Evolutionary conservation across 2,888 invertebrate genomes (phyloP).

Genomic region (Erebia aethiops): DNA sequence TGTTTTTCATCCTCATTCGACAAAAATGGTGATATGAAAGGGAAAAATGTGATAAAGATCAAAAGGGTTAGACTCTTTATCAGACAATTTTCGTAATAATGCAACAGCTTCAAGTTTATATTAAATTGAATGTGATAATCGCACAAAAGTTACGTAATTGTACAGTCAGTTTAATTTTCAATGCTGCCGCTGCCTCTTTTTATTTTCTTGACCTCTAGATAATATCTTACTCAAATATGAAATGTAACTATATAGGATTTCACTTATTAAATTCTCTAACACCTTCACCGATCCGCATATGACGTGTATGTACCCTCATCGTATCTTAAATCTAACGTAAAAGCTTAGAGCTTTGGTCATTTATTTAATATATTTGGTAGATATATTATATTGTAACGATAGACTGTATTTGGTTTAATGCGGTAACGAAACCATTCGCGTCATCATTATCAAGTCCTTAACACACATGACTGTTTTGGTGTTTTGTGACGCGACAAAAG

Average conservation of each 20-base stretch:
- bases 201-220: slow-evolving; percentile 26
- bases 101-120: no score
- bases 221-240: slow-evolving; percentile 37
- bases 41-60: not conserved
- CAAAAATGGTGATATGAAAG: not conserved
- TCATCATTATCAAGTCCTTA: not conserved
- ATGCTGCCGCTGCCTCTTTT: not conserved
- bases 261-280: slow-evolving; percentile 32
- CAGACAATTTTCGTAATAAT: no score
- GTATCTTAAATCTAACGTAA: slow-evolving; percentile 50
- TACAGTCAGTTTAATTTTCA: not conserved
- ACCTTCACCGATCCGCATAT: slow-evolving; percentile 38
- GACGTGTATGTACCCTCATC: slow-evolving; percentile 44
- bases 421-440: slow-evolving; percentile 47
- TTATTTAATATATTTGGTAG: slow-evolving; percentile 67
- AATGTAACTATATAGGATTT: slow-evolving; percentile 26
- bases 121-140: no score
- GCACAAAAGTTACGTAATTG: no score
- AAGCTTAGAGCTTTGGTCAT: slow-evolving; percentile 81
- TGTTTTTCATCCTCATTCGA: not conserved
- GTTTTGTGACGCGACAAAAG: not conserved
- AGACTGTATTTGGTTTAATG: slow-evolving; percentile 65
- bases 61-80: no score
- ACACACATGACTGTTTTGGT: not conserved
- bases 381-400: slow-evolving; percentile 62